Evolutionary conservation across 2,888 invertebrate species (phyloP).

Genomic region (Synergus laeviventris): DNA sequence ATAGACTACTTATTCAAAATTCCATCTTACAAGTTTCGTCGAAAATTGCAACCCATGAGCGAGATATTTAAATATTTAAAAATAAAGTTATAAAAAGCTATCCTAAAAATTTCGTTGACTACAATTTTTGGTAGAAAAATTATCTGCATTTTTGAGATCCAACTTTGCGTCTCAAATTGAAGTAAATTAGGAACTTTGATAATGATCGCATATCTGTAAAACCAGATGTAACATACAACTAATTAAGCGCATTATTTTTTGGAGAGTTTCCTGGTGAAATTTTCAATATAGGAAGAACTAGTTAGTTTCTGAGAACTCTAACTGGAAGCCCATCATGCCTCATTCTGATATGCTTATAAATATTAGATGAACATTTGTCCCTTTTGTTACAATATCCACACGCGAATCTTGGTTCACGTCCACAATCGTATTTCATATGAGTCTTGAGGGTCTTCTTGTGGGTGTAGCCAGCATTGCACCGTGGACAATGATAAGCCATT

Average conservation of each 20-base stretch:
- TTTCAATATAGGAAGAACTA: background rate
- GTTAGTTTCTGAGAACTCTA: slow-evolving; percentile 66
- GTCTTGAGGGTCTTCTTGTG: slow-evolving; percentile 75
- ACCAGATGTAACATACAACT: background rate
- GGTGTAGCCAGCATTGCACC: slow-evolving; percentile 74
- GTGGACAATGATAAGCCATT: slow-evolving; percentile 72
- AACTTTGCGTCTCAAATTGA: background rate
- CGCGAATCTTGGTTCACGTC: slow-evolving; percentile 76
- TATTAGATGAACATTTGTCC: slow-evolving; percentile 79
- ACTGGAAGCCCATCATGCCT: slow-evolving; percentile 71
- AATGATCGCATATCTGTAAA: background rate
- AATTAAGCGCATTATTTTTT: background rate
- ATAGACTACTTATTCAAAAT: background rate
- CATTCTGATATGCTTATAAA: slow-evolving; percentile 72
- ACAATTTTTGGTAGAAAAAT: background rate
- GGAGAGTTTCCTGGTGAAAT: background rate
- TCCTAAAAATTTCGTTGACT: background rate
- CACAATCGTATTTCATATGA: slow-evolving; percentile 77
- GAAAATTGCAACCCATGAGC: background rate
- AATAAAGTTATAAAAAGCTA: background rate
- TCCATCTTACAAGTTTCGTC: background rate
- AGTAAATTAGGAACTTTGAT: background rate
- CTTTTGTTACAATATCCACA: slow-evolving; percentile 75
- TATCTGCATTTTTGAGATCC: background rate
- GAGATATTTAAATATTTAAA: background rate